These are phyloP conservation scores for Heliconius charithonia DNA, from an alignment of 2,888 invertebrate species.

Conservation along the genomic window DNA sequence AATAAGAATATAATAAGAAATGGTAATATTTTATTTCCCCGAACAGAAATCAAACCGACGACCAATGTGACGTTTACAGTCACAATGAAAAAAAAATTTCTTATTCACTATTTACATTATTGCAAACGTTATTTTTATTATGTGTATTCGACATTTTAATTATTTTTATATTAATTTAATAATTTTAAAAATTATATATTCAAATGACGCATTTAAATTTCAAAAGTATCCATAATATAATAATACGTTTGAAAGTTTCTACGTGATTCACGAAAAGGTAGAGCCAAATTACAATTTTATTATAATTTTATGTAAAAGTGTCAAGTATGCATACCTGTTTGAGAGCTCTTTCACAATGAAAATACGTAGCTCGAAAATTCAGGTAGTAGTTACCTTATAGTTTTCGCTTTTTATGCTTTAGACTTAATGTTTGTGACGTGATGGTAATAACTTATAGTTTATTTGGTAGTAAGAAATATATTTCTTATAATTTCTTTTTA, in stretches of 20 bases:
- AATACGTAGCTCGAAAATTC: conserved; percentile 16
- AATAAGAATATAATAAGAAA: too few species aligned
- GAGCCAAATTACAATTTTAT: conserved; percentile 22
- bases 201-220: conserved; percentile 1
- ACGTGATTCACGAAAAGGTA: conserved; percentile 27
- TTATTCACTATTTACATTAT: too few species aligned
- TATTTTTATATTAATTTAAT: too few species aligned
- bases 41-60: too few species aligned
- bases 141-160: too few species aligned
- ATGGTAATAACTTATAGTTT: background rate
- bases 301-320: conserved; percentile 29
- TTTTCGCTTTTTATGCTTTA: conserved; percentile 19
- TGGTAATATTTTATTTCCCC: too few species aligned
- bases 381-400: background rate
- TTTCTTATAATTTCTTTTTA: background rate
- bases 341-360: conserved; percentile 15
- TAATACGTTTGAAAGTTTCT: conserved; percentile 11
- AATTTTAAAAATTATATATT: background rate
- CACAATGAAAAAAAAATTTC: too few species aligned
- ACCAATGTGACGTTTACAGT: too few species aligned
- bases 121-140: too few species aligned
- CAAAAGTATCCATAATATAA: background rate
- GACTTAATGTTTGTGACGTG: background rate
- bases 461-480: background rate
- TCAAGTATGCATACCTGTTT: conserved; percentile 23